Evolutionary conservation across 2,888 invertebrate genomes (phyloP), one percentile per base, ranked within the genome.

Genomic region (Hypercompe scribonia): DNA sequence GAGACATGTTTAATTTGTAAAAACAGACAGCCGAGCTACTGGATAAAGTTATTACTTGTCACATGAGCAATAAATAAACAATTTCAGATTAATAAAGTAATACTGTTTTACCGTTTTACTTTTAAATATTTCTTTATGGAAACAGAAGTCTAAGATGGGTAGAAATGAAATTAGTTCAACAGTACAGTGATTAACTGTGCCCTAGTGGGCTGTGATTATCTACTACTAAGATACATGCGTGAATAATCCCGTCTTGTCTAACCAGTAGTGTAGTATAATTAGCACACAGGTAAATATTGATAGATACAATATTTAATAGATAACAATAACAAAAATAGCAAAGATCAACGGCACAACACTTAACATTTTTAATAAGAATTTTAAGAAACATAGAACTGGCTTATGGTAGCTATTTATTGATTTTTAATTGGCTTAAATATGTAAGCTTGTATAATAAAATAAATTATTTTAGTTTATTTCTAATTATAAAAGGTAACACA

Each of bases 21-120:
- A 42, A 61, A 42, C 11, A 42, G 61, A 58, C 61, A 68, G 28
- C 58, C 58, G 58, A 68, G 36, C 58, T 68, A 61, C 39, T 58
- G 58, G 58, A 58, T 58, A 58, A 34, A 33, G 46, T 31, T 67
- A 67, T 39, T 58, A n/a, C 39, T 36, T 54, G 24, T 68, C 18
- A 31, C 42, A n/a, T 67, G 13, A 68, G 36, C 8, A 15, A 15
- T 24, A 34, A 21, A 8, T 34, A 31, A 50, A 31, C 5, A 50
- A 7, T 24, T 33, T 8, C 24, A 21, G n/a, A 7, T 31, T 66
- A 11, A 10, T 11, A 21, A 67, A 31, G 28, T 11, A 11, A 3
- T 33, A 24, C 34, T 10, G 34, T 2, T 63, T 18, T 28, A n/a
- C n/a, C 11, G 11, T 5, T 34, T 34, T 10, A 21, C 13, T 24